Base-by-base conservation (phyloP, 2,888 invertebrate species). In the Eustalomyia histrio region DNA sequence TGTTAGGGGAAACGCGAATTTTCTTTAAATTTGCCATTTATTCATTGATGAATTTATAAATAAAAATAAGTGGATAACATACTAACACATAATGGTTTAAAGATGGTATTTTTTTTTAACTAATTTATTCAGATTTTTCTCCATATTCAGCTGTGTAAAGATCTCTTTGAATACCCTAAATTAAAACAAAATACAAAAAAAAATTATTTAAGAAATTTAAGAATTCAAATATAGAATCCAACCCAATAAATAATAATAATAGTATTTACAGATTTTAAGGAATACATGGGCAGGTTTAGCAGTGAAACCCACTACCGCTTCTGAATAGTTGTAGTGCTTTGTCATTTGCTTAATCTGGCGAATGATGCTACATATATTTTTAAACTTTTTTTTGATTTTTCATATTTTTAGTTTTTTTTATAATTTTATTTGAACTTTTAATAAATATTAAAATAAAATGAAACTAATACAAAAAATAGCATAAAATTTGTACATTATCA, bases 101-200 rank as follows among this genome's bases (percentile, higher is more conserved):
- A 24, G 47, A 29, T 58, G 57, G 16, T 71, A 17, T 18, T 33
- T 61, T 16, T 33, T 43, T 4, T 18, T 9, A 65, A 53, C 9
- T 61, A 58, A 64, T 68, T 76, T 74, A 67, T 73, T 71, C 71
- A 65, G 67, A 39, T 64, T 53, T 57, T 43, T 78, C 69, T 63
- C 47, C 78, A 57, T 81, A 74, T 63, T 78, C 74, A 52, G 65
- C 81, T 68, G 67, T 67, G 52, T 64, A 71, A 29, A 69, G 68
- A 33, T 81, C 81, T 71, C 81, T 71, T 68, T 81, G 81, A 72
- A 81, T 82, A 10, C 79, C 79, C 79, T 82, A 79, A 76, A 79
- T 79, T 68, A 50, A 35, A 79, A 75, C 47, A 60, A 58, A 72
- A n/a, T n/a, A 75, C 55, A 71, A 78, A 74, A 75, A 10, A 21